Evolutionary conservation across 2,888 invertebrate species (phyloP).

Genomic region (Trissolcus japonicus): DNA sequence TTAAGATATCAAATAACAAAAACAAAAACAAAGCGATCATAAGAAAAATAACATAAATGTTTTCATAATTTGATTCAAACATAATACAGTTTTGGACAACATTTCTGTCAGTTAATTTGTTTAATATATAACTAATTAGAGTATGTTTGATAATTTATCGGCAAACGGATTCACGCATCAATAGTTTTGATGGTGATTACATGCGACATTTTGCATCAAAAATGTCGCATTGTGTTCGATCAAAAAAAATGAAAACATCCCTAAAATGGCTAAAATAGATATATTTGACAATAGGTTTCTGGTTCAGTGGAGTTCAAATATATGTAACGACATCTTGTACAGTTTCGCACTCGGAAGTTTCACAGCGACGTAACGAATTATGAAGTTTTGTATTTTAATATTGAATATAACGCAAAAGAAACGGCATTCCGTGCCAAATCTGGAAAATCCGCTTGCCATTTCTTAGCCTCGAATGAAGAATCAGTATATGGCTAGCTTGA

Average conservation of each 20-base stretch:
- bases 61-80: too few relatives aligned
- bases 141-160: too few relatives aligned
- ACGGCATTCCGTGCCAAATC: conserved; percentile 38
- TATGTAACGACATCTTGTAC: conserved; percentile 20
- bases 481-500: conserved; percentile 30
- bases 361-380: conserved; percentile 26
- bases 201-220: too few relatives aligned
- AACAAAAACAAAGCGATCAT: too few relatives aligned
- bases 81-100: too few relatives aligned
- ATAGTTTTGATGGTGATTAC: too few relatives aligned
- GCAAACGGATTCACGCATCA: too few relatives aligned
- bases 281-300: conserved; percentile 23
- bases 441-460: conserved; percentile 39
- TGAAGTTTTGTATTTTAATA: conserved; percentile 51
- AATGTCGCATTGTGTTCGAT: neutral
- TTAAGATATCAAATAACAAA: too few relatives aligned
- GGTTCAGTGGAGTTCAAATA: conserved; percentile 19
- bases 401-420: conserved; percentile 34
- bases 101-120: too few relatives aligned
- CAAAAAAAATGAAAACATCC: conserved; percentile 4
- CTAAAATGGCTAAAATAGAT: neutral
- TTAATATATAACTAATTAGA: too few relatives aligned
- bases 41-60: too few relatives aligned
- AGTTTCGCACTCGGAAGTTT: conserved; percentile 1
- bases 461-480: conserved; percentile 24